These are phyloP conservation scores for Baccha elongata DNA, from an alignment of 2,888 invertebrate genomes.

Conservation along the genomic window DNA sequence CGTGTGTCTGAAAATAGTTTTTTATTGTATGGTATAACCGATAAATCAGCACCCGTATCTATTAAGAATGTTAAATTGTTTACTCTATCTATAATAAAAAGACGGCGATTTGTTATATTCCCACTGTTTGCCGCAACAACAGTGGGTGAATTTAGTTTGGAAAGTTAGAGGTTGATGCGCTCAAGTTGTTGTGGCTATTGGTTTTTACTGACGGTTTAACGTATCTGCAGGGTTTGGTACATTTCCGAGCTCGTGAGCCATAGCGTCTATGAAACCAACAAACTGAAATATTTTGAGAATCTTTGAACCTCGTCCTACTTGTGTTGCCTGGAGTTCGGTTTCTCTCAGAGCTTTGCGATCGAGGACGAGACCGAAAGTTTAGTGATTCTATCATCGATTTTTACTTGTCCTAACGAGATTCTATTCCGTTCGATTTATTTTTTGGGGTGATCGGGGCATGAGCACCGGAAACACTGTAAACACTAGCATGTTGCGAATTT, in stretches of 20 bases:
- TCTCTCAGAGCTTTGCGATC: neutral
- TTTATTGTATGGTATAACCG: neutral
- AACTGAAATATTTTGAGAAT: neutral
- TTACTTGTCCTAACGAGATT: neutral
- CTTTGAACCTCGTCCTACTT: neutral
- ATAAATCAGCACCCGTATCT: conserved; percentile 25
- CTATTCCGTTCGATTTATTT: neutral
- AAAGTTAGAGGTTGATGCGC: neutral
- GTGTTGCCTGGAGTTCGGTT: neutral
- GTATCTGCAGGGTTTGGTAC: neutral
- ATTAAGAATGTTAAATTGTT: conserved; percentile 19
- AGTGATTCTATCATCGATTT: neutral
- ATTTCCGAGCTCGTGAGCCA: neutral
- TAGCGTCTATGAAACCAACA: neutral
- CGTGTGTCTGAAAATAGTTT: neutral
- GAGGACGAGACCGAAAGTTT: neutral
- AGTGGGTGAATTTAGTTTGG: conserved; percentile 7
- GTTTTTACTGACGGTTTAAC: neutral
- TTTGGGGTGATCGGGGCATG: neutral
- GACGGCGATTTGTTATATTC: neutral
- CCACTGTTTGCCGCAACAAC: conserved; percentile 4
- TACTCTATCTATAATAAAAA: conserved; percentile 1
- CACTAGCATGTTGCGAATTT: neutral
- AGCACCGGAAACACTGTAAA: neutral
- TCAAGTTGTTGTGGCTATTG: conserved; percentile 2